Evolutionary conservation across 1,140 invertebrate species (phyloP).

Genomic region (Nebria ingens): DNA sequence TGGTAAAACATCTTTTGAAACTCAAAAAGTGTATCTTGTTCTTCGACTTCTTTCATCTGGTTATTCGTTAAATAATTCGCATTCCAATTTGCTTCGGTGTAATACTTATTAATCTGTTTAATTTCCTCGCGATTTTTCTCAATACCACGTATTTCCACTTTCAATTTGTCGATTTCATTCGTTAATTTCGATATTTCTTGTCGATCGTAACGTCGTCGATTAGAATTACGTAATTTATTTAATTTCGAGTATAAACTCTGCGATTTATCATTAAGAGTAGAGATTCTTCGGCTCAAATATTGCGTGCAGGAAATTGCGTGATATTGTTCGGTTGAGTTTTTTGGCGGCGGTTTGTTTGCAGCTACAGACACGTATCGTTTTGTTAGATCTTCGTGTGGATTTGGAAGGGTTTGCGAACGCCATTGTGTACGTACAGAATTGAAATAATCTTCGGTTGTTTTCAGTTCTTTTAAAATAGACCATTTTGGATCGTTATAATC

Average conservation of each 20-base stretch:
- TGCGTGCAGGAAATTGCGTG: no score
- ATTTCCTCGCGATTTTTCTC: constrained; percentile 1
- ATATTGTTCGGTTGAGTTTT: no score
- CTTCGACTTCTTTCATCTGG: not conserved
- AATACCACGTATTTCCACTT: not conserved
- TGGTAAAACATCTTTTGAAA: not conserved
- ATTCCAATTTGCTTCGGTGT: not conserved
- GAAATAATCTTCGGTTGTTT: not conserved
- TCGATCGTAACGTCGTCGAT: no score
- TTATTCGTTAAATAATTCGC: not conserved
- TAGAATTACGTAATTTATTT: no score
- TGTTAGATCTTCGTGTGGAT: not conserved
- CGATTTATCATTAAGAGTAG: no score
- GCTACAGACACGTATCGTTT: not conserved
- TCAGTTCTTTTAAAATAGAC: not conserved
- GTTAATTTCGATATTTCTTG: no score
- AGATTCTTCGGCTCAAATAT: no score
- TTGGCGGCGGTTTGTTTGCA: no score
- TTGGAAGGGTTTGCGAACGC: not conserved
- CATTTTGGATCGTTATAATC: not conserved
- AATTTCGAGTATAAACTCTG: no score
- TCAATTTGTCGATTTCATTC: not conserved
- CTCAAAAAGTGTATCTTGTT: not conserved
- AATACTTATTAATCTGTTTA: not conserved
- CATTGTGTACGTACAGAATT: not conserved